Evolutionary conservation across 2,113 vertebrate species (phyloP).

Genomic region (Odocoileus virginianus): DNA sequence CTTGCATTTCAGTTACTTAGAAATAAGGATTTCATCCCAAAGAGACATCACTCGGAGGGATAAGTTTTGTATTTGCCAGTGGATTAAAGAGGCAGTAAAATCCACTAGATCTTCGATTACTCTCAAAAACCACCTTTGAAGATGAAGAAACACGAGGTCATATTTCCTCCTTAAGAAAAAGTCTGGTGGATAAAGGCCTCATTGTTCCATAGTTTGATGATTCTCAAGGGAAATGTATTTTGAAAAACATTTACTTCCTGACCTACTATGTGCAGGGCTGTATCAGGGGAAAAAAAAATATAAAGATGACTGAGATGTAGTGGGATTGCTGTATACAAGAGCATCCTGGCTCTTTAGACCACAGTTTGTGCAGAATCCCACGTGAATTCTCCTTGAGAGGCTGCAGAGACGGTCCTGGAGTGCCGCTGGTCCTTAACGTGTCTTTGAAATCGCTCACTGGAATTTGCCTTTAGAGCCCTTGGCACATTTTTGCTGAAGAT

Average conservation of each 20-base stretch:
- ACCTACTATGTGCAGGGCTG: neutral
- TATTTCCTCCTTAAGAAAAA: neutral
- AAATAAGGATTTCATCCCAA: slow-evolving; percentile 12
- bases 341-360: neutral
- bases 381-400: neutral
- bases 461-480: neutral
- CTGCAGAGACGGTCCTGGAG: neutral
- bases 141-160: neutral
- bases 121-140: neutral
- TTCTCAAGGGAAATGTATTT: neutral
- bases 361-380: neutral
- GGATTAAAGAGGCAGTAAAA: neutral
- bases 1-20: neutral
- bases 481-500: neutral
- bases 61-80: neutral
- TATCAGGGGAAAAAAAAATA: neutral
- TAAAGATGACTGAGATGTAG: neutral
- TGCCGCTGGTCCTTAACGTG: neutral
- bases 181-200: neutral
- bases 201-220: neutral
- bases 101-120: neutral
- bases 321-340: neutral
- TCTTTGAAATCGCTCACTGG: neutral
- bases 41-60: neutral
- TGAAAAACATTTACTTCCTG: neutral